Percentiles rank a stretch among this genome's conserved stretches.
phyloP scores from a whole-genome alignment of 53 echinoderm and acorn worm species.

The Apostichopus leukothele region DNA sequence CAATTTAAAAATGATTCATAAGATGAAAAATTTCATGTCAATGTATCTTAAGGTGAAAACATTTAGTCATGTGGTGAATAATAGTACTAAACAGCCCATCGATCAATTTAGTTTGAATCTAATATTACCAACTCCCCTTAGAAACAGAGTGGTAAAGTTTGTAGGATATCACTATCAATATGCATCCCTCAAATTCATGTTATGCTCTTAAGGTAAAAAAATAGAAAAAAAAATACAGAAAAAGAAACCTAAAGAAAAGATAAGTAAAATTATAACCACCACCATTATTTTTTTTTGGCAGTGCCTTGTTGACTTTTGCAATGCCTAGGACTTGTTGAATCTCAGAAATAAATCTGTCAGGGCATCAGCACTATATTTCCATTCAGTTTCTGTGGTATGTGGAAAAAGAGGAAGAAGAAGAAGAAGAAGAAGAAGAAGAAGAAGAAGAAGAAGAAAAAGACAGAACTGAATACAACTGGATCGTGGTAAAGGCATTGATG shows the following conservation, averaged over 20 bases:
- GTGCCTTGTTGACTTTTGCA: background rate
- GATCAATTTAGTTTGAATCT: no score
- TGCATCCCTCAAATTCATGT: no score
- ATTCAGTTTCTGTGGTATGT: background rate
- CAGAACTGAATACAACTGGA: no score
- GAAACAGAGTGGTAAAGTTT: no score
- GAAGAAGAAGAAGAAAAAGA: background rate
- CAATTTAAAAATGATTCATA: no score
- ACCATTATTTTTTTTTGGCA: background rate
- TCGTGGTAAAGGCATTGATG: no score
- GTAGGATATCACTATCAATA: no score
- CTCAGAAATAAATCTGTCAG: background rate
- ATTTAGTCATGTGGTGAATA: no score
- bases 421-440: background rate
- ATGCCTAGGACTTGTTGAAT: background rate
- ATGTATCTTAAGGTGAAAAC: no score
- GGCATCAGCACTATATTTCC: background rate
- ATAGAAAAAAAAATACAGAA: background rate
- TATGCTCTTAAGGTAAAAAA: background rate
- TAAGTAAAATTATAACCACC: background rate
- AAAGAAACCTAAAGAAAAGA: background rate
- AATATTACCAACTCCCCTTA: no score
- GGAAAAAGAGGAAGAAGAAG: background rate
- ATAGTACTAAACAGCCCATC: no score
- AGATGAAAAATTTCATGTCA: no score